Evolutionary conservation across 2,113 vertebrate species (phyloP).

Genomic region (Festucalex cinctus): DNA sequence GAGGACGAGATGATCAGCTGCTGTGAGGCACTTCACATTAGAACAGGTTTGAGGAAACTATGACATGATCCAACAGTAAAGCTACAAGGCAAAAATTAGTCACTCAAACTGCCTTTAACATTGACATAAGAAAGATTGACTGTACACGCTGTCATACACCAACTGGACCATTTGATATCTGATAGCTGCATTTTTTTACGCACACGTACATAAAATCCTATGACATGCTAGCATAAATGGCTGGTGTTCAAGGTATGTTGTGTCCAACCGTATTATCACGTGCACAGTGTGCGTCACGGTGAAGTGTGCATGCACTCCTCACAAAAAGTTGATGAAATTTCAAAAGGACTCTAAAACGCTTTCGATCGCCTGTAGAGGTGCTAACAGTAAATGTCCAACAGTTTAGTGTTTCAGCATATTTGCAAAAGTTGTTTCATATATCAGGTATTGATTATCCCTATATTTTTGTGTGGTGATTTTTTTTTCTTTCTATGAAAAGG

Average conservation of each 20-base stretch:
- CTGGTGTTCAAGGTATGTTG: neutral
- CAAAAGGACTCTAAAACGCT: too few relatives aligned
- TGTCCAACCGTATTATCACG: neutral
- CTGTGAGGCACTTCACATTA: constrained; percentile 58
- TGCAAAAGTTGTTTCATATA: neutral
- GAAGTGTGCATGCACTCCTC: neutral
- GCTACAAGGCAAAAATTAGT: neutral
- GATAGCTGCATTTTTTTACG: neutral
- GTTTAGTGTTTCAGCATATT: neutral
- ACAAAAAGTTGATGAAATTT: too few relatives aligned
- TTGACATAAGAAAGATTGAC: neutral
- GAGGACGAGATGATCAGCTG: constrained; percentile 14
- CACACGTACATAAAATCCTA: neutral
- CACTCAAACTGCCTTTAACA: neutral
- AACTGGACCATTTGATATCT: neutral
- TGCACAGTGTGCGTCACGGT: neutral
- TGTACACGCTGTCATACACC: neutral
- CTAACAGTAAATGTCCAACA: too few relatives aligned
- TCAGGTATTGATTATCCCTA: neutral
- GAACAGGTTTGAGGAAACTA: constrained; percentile 5
- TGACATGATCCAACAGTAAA: neutral
- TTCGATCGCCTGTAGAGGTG: too few relatives aligned
- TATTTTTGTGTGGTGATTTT: too few relatives aligned
- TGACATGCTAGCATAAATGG: neutral
- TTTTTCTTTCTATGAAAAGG: neutral